A percentile compares a stretch with the other conserved stretches of the same genome.
These are phyloP conservation scores for Mormyrus lacerda DNA, from an alignment of 2,113 vertebrate species.

Conservation along the genomic window DNA sequence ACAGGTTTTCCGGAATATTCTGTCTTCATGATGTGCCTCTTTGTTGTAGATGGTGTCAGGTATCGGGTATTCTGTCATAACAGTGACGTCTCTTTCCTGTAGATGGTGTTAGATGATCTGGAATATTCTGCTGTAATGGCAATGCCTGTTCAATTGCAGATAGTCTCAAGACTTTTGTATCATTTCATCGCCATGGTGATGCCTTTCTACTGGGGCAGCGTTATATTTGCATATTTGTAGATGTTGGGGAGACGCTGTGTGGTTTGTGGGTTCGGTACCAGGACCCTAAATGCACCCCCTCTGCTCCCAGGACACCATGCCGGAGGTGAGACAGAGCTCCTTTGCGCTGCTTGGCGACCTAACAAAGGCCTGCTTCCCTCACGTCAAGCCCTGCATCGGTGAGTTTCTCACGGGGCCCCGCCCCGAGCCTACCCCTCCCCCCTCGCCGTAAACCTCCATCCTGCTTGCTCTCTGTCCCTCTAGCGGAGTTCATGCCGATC, in stretches of 20 bases:
- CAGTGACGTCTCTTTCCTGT: not conserved
- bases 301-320: conserved; percentile 80
- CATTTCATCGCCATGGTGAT: not conserved
- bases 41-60: not conserved
- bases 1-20: not conserved
- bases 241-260: not conserved
- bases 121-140: not conserved
- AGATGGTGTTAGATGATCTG: not conserved
- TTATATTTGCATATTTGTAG: not conserved
- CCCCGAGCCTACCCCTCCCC: not conserved
- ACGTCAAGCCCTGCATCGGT: conserved; percentile 93
- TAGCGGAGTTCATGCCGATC: conserved; percentile 95
- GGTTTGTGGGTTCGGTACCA: not conserved
- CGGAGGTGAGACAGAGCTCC: conserved; percentile 89
- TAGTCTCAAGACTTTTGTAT: not conserved
- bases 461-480: not conserved
- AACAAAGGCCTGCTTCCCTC: conserved; percentile 91
- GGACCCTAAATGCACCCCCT: not conserved
- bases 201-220: not conserved
- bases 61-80: not conserved
- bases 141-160: not conserved
- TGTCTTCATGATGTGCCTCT: not conserved
- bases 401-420: conserved; percentile 18
- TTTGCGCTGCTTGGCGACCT: conserved; percentile 87
- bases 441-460: not conserved